phyloP scores from a whole-genome alignment of 2,888 invertebrate genomes.

The Mycogona germanica region DNA sequence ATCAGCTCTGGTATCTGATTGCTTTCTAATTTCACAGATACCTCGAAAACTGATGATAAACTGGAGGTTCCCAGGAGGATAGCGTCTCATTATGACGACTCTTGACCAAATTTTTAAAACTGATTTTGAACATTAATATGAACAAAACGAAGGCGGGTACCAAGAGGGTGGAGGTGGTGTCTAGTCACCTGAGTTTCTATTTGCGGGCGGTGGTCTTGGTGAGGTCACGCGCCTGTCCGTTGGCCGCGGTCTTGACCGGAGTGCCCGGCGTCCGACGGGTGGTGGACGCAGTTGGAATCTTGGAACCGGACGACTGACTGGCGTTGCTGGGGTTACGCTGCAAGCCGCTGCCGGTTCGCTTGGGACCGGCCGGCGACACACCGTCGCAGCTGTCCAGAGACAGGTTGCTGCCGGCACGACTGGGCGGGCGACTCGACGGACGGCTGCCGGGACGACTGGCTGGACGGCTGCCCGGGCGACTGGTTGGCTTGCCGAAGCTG shows the following conservation, averaged over 20 bases:
- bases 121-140: too few species aligned
- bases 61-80: too few species aligned
- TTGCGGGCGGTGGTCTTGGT: too few species aligned
- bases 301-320: constrained; percentile 12
- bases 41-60: too few species aligned
- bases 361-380: constrained; percentile 43
- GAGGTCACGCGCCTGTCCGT: constrained; percentile 8
- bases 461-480: constrained; percentile 36
- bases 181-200: too few species aligned
- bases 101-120: too few species aligned
- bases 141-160: too few species aligned
- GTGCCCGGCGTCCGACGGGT: not conserved
- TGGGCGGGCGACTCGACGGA: constrained; percentile 73
- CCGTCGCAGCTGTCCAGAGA: constrained; percentile 50
- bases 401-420: constrained; percentile 82
- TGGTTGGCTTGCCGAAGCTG: not conserved
- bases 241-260: constrained; percentile 2
- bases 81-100: too few species aligned
- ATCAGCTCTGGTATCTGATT: too few species aligned
- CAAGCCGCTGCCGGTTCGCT: constrained; percentile 9
- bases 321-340: constrained; percentile 14
- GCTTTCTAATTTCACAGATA: too few species aligned
- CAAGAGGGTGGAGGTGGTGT: too few species aligned
- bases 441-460: constrained; percentile 48
- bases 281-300: constrained; percentile 14